Base-by-base conservation (phyloP, 2,888 invertebrate genomes). In the Clivina fossor region DNA sequence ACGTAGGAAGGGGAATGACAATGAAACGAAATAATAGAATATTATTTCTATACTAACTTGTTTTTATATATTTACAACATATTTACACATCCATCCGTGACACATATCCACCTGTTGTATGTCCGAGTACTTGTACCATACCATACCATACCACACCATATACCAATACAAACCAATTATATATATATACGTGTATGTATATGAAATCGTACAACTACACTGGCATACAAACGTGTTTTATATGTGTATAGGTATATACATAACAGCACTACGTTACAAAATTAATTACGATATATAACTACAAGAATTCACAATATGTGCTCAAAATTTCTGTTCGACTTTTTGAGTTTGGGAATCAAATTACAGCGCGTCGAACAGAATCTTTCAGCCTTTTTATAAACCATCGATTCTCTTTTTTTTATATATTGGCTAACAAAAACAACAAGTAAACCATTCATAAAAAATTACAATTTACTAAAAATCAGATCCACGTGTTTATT, bases 11-110 rank as follows among this genome's bases (percentile, higher is more conserved):
- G n/a, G n/a, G n/a, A n/a, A n/a, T n/a, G n/a, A n/a, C n/a, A n/a
- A n/a, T n/a, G n/a, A n/a, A n/a, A 44, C n/a, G n/a, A 51, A 44
- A 50, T 35, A 43, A 46, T 37, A 53, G 11, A 32, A 26, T 24
- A 33, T 22, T 22, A n/a, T 44, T 40, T 53, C 53, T 53, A 43
- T 53, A 53, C 53, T 53, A 53, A 53, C 37, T 44, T 53, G 43
- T 44, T 53, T 51, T 33, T 53, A 30, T 40, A 49, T 49, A 53
- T 53, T 53, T 53, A 53, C 53, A 53, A 53, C 44, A 53, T 53
- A 53, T 53, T 53, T 53, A 53, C 53, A 53, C 53, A 44, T 53
- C 37, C 26, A 53, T 53, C 28, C 44, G 37, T 53, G 53, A 53
- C 53, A 53, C 44, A 35, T 35, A 53, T 44, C 20, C 35, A 26